phyloP scores from a whole-genome alignment of 64 coral and sea anemone species.

The Trachythela sp. region DNA sequence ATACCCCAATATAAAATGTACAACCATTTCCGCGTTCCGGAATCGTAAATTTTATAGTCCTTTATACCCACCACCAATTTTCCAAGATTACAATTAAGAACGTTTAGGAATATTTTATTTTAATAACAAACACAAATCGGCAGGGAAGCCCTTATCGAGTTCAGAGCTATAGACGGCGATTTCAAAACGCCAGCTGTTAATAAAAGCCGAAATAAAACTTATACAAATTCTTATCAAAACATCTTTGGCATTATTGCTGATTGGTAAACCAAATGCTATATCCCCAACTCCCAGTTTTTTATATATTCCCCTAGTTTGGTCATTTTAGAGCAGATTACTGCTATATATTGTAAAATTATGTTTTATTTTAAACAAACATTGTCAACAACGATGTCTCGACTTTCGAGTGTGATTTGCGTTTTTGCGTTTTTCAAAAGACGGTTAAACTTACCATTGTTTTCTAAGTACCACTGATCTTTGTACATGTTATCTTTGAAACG shows the following conservation, averaged over 20 bases:
- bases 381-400: background rate
- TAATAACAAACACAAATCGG: conserved; percentile 4
- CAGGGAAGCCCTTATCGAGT: background rate
- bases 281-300: background rate
- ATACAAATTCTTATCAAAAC: background rate
- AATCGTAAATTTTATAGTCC: too few relatives aligned
- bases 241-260: background rate
- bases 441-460: background rate
- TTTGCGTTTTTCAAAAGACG: background rate
- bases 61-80: too few relatives aligned
- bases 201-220: background rate
- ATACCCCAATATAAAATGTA: background rate
- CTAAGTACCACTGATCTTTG: conserved; percentile 20
- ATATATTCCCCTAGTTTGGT: background rate
- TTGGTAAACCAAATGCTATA: background rate
- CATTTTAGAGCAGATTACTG: background rate
- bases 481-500: background rate
- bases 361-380: background rate
- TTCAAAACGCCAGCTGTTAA: background rate
- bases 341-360: background rate
- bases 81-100: background rate
- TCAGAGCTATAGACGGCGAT: background rate
- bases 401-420: too few relatives aligned
- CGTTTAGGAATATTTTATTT: background rate
- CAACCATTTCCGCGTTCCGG: background rate